A percentile compares a stretch with the other conserved stretches of the same genome.
These are phyloP conservation scores for Galerucella calmariensis DNA, from an alignment of 2,888 invertebrate genomes.

Conservation along the genomic window DNA sequence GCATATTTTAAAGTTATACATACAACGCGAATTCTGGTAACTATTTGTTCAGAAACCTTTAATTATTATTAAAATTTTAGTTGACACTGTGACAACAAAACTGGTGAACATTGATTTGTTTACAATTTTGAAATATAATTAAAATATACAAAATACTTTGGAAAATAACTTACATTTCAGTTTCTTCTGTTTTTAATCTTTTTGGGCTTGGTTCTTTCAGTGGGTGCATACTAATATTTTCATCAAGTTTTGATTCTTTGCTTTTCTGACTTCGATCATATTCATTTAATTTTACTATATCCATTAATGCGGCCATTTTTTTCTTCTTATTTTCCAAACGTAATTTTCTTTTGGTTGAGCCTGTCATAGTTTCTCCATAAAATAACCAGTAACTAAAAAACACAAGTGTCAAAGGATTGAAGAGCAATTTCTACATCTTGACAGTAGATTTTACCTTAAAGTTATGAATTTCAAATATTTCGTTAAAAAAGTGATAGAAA, in stretches of 20 bases:
- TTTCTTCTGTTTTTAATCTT: conserved; percentile 51
- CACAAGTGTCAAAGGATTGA: conserved; percentile 23
- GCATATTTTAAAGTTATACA: no score
- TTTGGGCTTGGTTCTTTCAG: conserved; percentile 52
- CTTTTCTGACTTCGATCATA: conserved; percentile 65
- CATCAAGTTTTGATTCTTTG: conserved; percentile 46
- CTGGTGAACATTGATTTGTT: no score
- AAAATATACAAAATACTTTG: conserved; percentile 16
- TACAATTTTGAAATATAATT: background rate
- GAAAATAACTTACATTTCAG: conserved; percentile 29
- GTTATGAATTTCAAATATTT: conserved; percentile 48
- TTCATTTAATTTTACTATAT: conserved; percentile 72
- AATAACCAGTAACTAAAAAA: conserved; percentile 48
- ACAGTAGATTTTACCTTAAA: conserved; percentile 44
- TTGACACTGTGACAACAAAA: no score
- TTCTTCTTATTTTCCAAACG: conserved; percentile 73
- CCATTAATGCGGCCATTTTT: conserved; percentile 72
- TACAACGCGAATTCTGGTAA: no score
- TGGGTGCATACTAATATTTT: conserved; percentile 36
- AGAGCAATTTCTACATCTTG: background rate
- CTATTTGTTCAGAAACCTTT: no score
- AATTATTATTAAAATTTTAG: no score
- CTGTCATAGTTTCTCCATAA: conserved; percentile 61
- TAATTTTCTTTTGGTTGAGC: conserved; percentile 66
- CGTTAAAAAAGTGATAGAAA: conserved; percentile 49